These are phyloP conservation scores for Desmophyllum pertusum DNA, from an alignment of 92 coral and sea anemone genomes.

Conservation along the genomic window DNA sequence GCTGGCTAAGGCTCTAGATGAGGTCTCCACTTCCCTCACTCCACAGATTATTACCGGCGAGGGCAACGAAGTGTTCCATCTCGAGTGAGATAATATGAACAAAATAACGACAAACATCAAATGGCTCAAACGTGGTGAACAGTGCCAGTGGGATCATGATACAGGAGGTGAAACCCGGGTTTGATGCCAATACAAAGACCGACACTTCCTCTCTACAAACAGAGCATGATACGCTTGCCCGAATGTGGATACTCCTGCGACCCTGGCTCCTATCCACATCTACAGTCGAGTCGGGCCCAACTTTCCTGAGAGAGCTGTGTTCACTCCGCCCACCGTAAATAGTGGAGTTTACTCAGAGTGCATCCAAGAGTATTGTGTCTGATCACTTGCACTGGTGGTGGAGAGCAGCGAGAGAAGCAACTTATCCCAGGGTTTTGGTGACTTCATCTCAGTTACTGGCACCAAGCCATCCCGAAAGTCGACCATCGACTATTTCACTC, in stretches of 20 bases:
- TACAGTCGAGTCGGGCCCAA: conserved; percentile 14
- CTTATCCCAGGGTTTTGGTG: conserved; percentile 45
- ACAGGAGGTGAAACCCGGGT: no score
- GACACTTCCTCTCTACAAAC: neutral
- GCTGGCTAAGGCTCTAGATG: no score
- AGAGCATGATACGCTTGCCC: neutral
- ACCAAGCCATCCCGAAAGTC: no score
- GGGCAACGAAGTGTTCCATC: no score
- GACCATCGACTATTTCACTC: no score
- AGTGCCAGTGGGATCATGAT: no score
- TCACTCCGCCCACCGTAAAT: conserved; percentile 25
- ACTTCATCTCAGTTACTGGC: no score
- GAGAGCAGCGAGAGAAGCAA: conserved; percentile 51
- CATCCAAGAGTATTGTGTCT: conserved; percentile 23
- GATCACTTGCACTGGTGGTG: conserved; percentile 36
- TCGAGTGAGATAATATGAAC: no score
- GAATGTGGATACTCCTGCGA: conserved; percentile 34
- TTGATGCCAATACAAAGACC: neutral
- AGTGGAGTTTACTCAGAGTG: conserved; percentile 24
- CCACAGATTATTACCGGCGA: no score
- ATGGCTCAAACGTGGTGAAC: no score
- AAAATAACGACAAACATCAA: no score
- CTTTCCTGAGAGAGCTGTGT: conserved; percentile 10
- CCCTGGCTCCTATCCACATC: conserved; percentile 9
- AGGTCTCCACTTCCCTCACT: no score